Evolutionary conservation across 92 coral and sea anemone species (phyloP).

Genomic region (Isaurus tuberculatus): DNA sequence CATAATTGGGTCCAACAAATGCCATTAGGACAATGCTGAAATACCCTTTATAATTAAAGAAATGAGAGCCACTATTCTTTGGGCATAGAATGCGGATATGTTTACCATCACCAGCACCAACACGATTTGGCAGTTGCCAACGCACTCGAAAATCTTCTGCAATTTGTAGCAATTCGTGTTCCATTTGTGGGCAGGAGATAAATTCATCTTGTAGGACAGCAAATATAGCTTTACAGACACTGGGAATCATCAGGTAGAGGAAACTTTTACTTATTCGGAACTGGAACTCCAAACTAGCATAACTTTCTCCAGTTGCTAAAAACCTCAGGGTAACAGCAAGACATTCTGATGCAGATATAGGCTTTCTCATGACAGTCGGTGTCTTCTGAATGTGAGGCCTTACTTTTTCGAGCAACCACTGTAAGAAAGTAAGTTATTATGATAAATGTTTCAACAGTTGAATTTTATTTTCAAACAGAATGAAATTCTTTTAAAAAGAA

Average conservation of each 20-base stretch:
- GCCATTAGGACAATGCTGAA: constrained; percentile 10
- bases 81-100: constrained; percentile 67
- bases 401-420: neutral
- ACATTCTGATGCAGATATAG: constrained; percentile 59
- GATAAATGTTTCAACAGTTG: neutral
- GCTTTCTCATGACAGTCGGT: constrained; percentile 33
- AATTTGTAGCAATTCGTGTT: constrained; percentile 48
- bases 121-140: constrained; percentile 9
- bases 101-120: constrained; percentile 55
- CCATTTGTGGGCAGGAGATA: constrained; percentile 50
- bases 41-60: neutral
- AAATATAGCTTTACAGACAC: constrained; percentile 55
- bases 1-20: neutral
- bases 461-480: too few species aligned
- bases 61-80: constrained; percentile 49
- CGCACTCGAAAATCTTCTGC: neutral
- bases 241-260: constrained; percentile 36
- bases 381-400: neutral
- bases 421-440: neutral
- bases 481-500: too few species aligned
- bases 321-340: constrained; percentile 49
- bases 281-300: constrained; percentile 13
- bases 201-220: constrained; percentile 27
- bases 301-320: constrained; percentile 28
- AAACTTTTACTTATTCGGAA: neutral